Conservation (phyloP, 2,797 vertebrate genomes). For the Poeciliopsis turneri region DNA sequence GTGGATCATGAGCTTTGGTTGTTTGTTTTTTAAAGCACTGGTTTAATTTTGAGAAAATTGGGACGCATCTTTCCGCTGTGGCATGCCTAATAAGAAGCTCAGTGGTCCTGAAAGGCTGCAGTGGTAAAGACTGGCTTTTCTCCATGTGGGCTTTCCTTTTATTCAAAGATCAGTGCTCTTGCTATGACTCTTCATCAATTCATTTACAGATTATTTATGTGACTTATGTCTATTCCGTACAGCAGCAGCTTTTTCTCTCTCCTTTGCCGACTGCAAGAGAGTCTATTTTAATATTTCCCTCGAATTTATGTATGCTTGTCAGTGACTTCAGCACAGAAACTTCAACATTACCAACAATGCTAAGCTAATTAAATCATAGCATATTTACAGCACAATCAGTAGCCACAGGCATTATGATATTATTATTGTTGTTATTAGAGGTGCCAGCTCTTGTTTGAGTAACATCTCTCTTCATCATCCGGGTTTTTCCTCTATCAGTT, state of each 20-base stretch:
- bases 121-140: not conserved
- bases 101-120: not conserved
- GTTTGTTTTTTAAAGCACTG: slow-evolving; percentile 8
- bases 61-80: not conserved
- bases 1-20: slow-evolving; percentile 18
- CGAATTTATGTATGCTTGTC: not conserved
- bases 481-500: not conserved
- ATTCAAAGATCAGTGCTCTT: not conserved
- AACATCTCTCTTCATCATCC: not conserved
- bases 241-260: not conserved
- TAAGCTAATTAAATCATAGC: not conserved
- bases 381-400: not conserved
- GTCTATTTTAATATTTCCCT: not conserved
- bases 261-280: not conserved
- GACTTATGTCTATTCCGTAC: not conserved
- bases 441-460: too few species aligned
- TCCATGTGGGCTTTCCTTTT: not conserved
- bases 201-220: not conserved
- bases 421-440: not conserved
- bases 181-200: not conserved
- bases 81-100: not conserved
- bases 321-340: not conserved
- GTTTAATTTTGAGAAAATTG: slow-evolving; percentile 13
- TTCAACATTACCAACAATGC: not conserved
- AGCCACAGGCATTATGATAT: not conserved